These are phyloP conservation scores for Drosophila ironensis DNA, from an alignment of 1,140 invertebrate species.

Conservation along the genomic window DNA sequence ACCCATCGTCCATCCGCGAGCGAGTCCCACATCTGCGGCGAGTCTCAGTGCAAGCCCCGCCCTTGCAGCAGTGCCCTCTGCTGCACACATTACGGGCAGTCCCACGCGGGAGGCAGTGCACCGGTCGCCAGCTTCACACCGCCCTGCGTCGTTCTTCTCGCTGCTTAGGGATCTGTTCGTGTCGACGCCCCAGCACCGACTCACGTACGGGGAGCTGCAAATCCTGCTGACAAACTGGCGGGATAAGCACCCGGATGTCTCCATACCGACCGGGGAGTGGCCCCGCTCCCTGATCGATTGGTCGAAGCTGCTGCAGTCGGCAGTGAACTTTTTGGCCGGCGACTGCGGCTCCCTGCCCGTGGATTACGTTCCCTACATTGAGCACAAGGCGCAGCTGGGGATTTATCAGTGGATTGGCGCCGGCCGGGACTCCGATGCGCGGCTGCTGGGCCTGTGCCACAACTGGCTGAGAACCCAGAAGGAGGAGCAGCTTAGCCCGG, in stretches of 20 bases:
- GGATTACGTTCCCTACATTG: conserved; percentile 96
- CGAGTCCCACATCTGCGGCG: conserved; percentile 3
- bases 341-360: conserved; percentile 91
- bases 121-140: conserved; percentile 83
- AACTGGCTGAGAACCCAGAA: conserved; percentile 88
- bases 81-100: conserved; percentile 12
- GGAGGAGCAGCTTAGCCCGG: conserved; percentile 25
- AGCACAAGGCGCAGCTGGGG: conserved; percentile 89
- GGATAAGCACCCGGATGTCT: conserved; percentile 84
- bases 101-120: conserved; percentile 7
- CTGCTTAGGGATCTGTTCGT: conserved; percentile 91
- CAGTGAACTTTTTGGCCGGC: conserved; percentile 93
- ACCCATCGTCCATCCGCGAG: not conserved
- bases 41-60: not conserved
- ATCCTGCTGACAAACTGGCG: conserved; percentile 91
- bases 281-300: conserved; percentile 87
- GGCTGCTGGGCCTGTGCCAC: conserved; percentile 88
- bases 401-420: conserved; percentile 97
- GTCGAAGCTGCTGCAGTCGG: conserved; percentile 89
- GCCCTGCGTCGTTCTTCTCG: conserved; percentile 91
- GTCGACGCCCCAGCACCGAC: conserved; percentile 90
- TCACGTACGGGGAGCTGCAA: conserved; percentile 88
- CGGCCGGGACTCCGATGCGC: conserved; percentile 93
- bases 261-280: conserved; percentile 88
- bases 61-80: not conserved